phyloP scores from a whole-genome alignment of 2,797 vertebrate species.

The Chelonia mydas region DNA sequence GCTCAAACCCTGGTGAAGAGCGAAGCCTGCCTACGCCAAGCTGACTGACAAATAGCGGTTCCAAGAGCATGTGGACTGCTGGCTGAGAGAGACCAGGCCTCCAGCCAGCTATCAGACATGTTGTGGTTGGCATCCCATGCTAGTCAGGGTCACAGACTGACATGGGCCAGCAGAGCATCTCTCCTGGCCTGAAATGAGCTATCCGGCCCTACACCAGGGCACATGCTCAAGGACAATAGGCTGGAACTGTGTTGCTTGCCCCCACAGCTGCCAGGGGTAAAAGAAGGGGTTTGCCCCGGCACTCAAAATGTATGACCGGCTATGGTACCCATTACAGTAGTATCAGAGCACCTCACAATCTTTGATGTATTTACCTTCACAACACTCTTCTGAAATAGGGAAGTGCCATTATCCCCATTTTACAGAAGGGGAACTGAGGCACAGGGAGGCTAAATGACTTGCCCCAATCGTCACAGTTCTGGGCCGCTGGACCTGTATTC shows the following conservation, averaged over 20 bases:
- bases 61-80: not conserved
- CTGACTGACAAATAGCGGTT: not conserved
- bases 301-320: not conserved
- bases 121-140: slow-evolving; percentile 55
- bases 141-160: slow-evolving; percentile 43
- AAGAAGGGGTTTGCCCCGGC: not conserved
- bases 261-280: not conserved
- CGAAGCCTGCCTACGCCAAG: not conserved
- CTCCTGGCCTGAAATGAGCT: not conserved
- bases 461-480: not conserved
- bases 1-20: not conserved
- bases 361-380: not conserved
- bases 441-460: not conserved
- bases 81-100: slow-evolving; percentile 43
- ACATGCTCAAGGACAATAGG: not conserved
- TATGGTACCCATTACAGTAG: not conserved
- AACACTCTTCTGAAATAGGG: not conserved
- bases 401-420: not conserved
- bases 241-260: not conserved
- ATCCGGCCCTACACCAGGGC: not conserved
- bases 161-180: slow-evolving; percentile 6
- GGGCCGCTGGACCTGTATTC: not conserved
- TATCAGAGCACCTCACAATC: not conserved
- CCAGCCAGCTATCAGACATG: slow-evolving; percentile 53
- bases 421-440: not conserved